phyloP scores from a whole-genome alignment of 2,113 vertebrate genomes.

The Sardina pilchardus region DNA sequence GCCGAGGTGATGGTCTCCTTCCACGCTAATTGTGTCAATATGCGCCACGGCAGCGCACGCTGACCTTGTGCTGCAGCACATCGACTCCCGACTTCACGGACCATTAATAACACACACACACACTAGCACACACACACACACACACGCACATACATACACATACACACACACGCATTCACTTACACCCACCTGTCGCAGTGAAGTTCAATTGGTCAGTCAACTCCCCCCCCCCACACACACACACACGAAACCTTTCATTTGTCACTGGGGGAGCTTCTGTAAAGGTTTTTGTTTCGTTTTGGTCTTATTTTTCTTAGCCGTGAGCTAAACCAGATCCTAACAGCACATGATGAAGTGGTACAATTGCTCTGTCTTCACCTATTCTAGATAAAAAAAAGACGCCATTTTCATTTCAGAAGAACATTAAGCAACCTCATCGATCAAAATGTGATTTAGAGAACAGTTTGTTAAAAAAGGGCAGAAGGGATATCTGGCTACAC shows the following conservation, averaged over 20 bases:
- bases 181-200: background rate
- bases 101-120: constrained; percentile 57
- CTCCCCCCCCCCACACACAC: background rate
- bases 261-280: background rate
- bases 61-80: constrained; percentile 53
- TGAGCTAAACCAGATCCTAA: constrained; percentile 3
- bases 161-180: constrained; percentile 31
- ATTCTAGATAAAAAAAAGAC: background rate
- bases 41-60: constrained; percentile 55
- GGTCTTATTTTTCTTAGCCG: background rate
- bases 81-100: constrained; percentile 55
- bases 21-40: constrained; percentile 71
- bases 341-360: background rate
- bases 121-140: constrained; percentile 39
- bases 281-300: background rate
- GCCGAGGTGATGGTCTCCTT: constrained; percentile 55
- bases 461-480: too few species aligned
- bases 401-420: background rate
- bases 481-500: background rate
- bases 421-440: background rate
- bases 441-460: background rate
- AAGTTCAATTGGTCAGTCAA: constrained; percentile 18
- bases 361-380: constrained; percentile 13
- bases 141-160: constrained; percentile 36
- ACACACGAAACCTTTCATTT: too few species aligned